These are phyloP conservation scores for Heteromurus nitidus DNA, from an alignment of 2,888 invertebrate genomes.

Conservation along the genomic window DNA sequence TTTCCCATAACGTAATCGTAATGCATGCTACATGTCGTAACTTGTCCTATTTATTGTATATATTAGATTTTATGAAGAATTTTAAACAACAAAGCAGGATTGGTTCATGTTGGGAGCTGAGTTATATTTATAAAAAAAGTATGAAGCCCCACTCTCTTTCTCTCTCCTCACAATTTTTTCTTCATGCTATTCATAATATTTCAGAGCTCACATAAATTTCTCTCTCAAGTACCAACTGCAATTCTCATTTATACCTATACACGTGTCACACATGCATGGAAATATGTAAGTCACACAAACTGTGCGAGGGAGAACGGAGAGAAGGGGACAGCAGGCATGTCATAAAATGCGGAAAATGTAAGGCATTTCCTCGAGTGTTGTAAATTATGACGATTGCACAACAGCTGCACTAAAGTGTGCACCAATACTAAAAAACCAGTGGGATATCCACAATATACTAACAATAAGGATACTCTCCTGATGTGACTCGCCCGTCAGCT, in stretches of 20 bases:
- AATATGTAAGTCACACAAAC: too few relatives aligned
- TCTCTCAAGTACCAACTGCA: too few relatives aligned
- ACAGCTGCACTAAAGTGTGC: constrained; percentile 46
- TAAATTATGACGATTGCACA: constrained; percentile 49
- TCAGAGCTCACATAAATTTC: too few relatives aligned
- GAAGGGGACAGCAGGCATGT: constrained; percentile 19
- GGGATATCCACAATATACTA: constrained; percentile 1
- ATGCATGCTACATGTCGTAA: constrained; percentile 28
- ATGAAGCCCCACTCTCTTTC: too few relatives aligned
- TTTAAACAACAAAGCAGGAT: neutral
- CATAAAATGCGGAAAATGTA: constrained; percentile 12
- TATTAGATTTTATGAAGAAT: constrained; percentile 16
- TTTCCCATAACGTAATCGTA: constrained; percentile 38
- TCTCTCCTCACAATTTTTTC: too few relatives aligned
- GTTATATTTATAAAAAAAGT: too few relatives aligned
- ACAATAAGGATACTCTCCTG: neutral
- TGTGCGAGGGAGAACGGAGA: neutral
- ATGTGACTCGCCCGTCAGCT: neutral
- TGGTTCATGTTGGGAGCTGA: too few relatives aligned
- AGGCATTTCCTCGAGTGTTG: constrained; percentile 14
- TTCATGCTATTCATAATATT: too few relatives aligned
- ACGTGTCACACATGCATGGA: too few relatives aligned
- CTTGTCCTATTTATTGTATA: constrained; percentile 31
- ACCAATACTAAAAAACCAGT: neutral
- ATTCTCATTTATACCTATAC: too few relatives aligned